phyloP scores from a whole-genome alignment of 2,888 invertebrate genomes.

The Cabera pusaria region DNA sequence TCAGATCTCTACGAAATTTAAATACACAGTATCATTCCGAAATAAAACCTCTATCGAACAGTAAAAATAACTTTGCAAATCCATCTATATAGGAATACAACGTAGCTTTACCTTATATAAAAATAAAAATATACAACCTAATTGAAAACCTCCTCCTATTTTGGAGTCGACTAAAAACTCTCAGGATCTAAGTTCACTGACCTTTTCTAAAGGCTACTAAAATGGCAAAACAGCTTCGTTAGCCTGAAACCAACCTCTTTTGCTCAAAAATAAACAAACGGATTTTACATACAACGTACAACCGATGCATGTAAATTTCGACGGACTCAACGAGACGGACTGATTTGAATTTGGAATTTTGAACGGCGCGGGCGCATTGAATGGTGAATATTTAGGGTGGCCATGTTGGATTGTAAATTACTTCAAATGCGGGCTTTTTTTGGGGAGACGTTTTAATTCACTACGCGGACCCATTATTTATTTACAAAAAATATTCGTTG shows the following conservation, averaged over 20 bases:
- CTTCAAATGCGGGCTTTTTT: slow-evolving; percentile 1
- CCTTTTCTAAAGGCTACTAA: slow-evolving; percentile 32
- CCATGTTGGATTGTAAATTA: slow-evolving; percentile 19
- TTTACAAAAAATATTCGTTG: too few species aligned
- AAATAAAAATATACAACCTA: too few species aligned
- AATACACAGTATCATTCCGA: too few species aligned
- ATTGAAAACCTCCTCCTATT: too few species aligned
- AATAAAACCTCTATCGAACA: too few species aligned
- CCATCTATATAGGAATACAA: too few species aligned
- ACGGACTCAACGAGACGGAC: slow-evolving; percentile 64
- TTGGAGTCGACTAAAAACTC: background rate
- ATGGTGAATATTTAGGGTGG: slow-evolving; percentile 56
- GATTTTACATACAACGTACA: slow-evolving; percentile 66
- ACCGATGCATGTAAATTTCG: slow-evolving; percentile 72
- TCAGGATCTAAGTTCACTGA: slow-evolving; percentile 11
- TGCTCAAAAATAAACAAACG: slow-evolving; percentile 50
- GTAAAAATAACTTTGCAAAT: too few species aligned
- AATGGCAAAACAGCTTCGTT: slow-evolving; percentile 69
- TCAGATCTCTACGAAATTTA: too few species aligned
- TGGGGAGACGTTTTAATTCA: too few species aligned
- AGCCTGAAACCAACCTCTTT: slow-evolving; percentile 57
- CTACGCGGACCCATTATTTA: too few species aligned
- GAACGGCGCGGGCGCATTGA: slow-evolving; percentile 69
- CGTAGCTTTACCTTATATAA: too few species aligned
- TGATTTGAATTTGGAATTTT: slow-evolving; percentile 79